These are phyloP conservation scores for Eudemis profundana DNA, from an alignment of 2,888 invertebrate genomes.

Conservation along the genomic window DNA sequence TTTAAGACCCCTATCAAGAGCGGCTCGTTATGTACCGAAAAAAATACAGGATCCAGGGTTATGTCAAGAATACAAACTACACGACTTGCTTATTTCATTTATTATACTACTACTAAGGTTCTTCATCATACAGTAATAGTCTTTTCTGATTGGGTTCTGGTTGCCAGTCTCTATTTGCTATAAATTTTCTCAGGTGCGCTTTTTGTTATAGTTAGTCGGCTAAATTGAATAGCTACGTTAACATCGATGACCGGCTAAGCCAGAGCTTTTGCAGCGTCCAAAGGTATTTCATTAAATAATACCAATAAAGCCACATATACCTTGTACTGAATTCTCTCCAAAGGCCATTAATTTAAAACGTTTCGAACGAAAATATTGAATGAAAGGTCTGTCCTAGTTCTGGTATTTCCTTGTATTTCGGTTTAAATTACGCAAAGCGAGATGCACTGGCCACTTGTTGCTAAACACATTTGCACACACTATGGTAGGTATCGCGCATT, in stretches of 20 bases:
- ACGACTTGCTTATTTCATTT: too few relatives aligned
- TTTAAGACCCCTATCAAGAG: too few relatives aligned
- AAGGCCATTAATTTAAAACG: conserved; percentile 22
- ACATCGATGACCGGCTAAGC: conserved; percentile 2
- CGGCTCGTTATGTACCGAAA: too few relatives aligned
- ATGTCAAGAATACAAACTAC: too few relatives aligned
- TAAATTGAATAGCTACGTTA: conserved; percentile 21
- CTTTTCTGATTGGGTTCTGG: neutral
- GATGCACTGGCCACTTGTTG: conserved; percentile 63
- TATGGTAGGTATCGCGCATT: conserved; percentile 51
- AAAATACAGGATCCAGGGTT: too few relatives aligned
- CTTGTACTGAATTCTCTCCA: neutral
- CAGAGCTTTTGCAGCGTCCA: neutral
- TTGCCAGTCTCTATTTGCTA: conserved; percentile 3
- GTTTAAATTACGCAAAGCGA: conserved; percentile 59
- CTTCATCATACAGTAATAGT: neutral
- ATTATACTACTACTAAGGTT: too few relatives aligned
- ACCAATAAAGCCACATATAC: neutral
- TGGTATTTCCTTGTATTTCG: conserved; percentile 62
- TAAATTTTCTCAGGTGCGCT: conserved; percentile 7
- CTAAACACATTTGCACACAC: conserved; percentile 64
- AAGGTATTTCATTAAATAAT: neutral
- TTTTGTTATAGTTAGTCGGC: conserved; percentile 22
- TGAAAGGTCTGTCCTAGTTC: conserved; percentile 49
- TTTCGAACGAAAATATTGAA: conserved; percentile 33